A percentile compares a stretch with the other conserved stretches of the same genome.
Conservation (phyloP, 2,888 invertebrate genomes). For the Drosophila macrospina region DNA sequence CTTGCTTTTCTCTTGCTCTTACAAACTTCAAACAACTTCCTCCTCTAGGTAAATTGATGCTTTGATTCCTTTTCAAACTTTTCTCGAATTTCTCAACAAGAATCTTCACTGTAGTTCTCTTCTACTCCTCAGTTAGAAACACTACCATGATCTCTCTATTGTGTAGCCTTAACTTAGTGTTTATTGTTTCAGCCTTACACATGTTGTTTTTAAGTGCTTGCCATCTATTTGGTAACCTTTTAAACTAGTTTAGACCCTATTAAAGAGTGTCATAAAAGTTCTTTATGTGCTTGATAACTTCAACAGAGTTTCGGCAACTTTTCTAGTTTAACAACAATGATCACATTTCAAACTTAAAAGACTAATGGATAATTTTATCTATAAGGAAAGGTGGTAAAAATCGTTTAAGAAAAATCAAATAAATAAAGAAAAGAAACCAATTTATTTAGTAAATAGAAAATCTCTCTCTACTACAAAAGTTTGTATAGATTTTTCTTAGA, state of each 20-base stretch:
- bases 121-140: too few relatives aligned
- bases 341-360: background rate
- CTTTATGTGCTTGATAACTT: constrained; percentile 19
- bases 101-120: too few relatives aligned
- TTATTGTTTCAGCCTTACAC: constrained; percentile 1
- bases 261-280: constrained; percentile 1
- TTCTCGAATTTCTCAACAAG: too few relatives aligned
- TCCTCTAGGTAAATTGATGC: too few relatives aligned
- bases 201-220: background rate
- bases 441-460: too few relatives aligned
- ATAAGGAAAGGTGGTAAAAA: background rate
- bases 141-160: background rate
- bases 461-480: too few relatives aligned
- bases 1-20: too few relatives aligned
- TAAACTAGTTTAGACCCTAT: constrained; percentile 19
- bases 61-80: too few relatives aligned
- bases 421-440: too few relatives aligned
- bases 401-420: too few relatives aligned
- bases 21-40: too few relatives aligned
- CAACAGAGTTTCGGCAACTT: background rate
- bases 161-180: background rate
- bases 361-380: background rate
- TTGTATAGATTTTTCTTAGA: too few relatives aligned
- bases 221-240: background rate
- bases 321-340: background rate